A percentile compares a stretch with the other conserved stretches of the same genome.
phyloP scores from a whole-genome alignment of 2,888 invertebrate genomes.

The Netelia melanura region DNA sequence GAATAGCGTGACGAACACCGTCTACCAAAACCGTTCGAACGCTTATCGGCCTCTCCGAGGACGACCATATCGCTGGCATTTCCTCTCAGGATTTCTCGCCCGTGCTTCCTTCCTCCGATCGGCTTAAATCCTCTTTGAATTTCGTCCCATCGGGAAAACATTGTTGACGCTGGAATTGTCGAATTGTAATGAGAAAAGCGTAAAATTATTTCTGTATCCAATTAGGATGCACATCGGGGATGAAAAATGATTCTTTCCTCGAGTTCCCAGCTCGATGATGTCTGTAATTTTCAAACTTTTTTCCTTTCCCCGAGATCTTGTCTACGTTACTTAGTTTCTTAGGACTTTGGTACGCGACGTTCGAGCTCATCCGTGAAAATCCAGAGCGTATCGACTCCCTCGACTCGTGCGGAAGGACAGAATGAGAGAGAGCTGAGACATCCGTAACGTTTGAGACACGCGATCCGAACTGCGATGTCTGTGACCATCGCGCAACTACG shows the following conservation, averaged over 20 bases:
- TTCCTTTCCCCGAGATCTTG: not conserved
- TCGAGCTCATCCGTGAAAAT: conserved; percentile 58
- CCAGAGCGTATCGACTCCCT: conserved; percentile 75
- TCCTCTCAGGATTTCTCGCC: conserved; percentile 39
- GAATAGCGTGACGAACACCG: conserved; percentile 89
- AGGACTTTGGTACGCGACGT: conserved; percentile 39
- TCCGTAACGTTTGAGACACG: conserved; percentile 79
- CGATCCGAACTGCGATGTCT: conserved; percentile 80
- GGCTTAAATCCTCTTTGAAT: conserved; percentile 24
- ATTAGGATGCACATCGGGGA: not conserved
- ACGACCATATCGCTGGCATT: conserved; percentile 87
- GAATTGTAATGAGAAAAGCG: not conserved
- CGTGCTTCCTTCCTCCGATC: not conserved
- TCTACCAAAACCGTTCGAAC: conserved; percentile 89
- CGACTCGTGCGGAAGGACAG: conserved; percentile 74
- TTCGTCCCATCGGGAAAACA: not conserved
- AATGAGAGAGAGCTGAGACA: conserved; percentile 69
- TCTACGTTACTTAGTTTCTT: conserved; percentile 25
- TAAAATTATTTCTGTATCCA: not conserved
- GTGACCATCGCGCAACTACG: conserved; percentile 81
- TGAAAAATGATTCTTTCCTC: not conserved
- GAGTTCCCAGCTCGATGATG: not conserved
- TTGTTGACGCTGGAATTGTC: not conserved
- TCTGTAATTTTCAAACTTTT: not conserved
- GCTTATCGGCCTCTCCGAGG: conserved; percentile 86